phyloP scores from a whole-genome alignment of 1,140 invertebrate genomes.

The Gyrodactylus salaris region DNA sequence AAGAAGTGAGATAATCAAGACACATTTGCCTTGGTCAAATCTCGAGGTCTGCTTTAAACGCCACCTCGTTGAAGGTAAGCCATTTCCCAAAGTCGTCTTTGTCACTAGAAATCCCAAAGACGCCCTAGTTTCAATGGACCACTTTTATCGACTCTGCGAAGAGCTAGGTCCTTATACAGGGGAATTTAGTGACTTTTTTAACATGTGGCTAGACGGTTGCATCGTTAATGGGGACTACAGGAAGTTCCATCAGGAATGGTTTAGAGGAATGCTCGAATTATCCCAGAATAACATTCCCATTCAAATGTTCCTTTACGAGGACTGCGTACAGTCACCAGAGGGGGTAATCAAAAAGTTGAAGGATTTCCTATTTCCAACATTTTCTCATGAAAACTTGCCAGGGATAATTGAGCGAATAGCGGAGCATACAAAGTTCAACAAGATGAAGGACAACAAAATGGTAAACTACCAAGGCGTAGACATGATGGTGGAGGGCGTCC shows the following conservation, averaged over 20 bases:
- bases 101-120: conserved; percentile 5
- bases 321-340: not conserved
- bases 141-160: not conserved
- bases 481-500: not conserved
- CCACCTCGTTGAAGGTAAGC: not conserved
- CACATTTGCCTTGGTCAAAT: not conserved
- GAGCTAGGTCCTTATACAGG: not conserved
- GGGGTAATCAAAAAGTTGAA: not conserved
- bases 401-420: not conserved
- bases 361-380: not conserved
- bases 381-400: not conserved
- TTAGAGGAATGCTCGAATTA: not conserved
- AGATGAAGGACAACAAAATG: conserved; percentile 2
- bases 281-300: not conserved
- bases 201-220: conserved; percentile 6
- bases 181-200: conserved; percentile 2
- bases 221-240: not conserved
- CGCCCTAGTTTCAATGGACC: not conserved
- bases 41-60: not conserved
- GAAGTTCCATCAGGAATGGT: not conserved
- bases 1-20: not conserved
- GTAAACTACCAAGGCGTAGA: not conserved
- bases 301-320: not conserved
- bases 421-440: not conserved
- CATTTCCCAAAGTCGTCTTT: not conserved